These are phyloP conservation scores for Perca schrenkii DNA, from an alignment of 2,113 vertebrate genomes.

Conservation along the genomic window DNA sequence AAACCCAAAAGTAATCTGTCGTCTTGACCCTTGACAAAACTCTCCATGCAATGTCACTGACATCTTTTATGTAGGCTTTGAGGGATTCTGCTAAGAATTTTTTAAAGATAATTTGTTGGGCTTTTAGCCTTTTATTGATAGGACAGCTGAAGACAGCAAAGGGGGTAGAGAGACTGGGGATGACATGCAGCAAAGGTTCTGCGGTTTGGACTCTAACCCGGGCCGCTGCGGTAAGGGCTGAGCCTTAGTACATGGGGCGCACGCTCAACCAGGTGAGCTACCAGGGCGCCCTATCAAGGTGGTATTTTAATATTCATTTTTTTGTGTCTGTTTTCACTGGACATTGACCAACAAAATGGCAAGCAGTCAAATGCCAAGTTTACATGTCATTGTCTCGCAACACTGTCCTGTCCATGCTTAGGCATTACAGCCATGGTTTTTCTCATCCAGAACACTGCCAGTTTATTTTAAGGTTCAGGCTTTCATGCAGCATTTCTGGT, in stretches of 20 bases:
- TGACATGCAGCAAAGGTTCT: too few relatives aligned
- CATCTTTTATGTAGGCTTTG: background rate
- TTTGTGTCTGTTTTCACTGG: background rate
- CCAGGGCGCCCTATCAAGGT: background rate
- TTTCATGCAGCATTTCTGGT: constrained; percentile 32
- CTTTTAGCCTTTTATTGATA: too few relatives aligned
- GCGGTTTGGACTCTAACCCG: too few relatives aligned
- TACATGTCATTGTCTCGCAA: constrained; percentile 17
- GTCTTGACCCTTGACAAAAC: constrained; percentile 12
- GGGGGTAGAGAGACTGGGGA: too few relatives aligned
- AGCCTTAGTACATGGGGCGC: too few relatives aligned
- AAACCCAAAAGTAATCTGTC: constrained; percentile 2
- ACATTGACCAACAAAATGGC: constrained; percentile 11
- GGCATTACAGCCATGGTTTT: background rate
- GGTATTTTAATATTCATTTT: background rate
- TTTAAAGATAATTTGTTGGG: background rate
- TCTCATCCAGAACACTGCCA: constrained; percentile 39
- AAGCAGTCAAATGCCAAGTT: constrained; percentile 29
- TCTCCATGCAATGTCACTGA: background rate
- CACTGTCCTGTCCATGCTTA: background rate
- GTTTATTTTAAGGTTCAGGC: constrained; percentile 63
- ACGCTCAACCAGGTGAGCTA: too few relatives aligned
- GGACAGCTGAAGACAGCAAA: too few relatives aligned
- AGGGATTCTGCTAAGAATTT: background rate
- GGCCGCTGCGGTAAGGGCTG: too few relatives aligned